phyloP scores from a whole-genome alignment of 2,797 vertebrate species.

The Clarias platycephalus region DNA sequence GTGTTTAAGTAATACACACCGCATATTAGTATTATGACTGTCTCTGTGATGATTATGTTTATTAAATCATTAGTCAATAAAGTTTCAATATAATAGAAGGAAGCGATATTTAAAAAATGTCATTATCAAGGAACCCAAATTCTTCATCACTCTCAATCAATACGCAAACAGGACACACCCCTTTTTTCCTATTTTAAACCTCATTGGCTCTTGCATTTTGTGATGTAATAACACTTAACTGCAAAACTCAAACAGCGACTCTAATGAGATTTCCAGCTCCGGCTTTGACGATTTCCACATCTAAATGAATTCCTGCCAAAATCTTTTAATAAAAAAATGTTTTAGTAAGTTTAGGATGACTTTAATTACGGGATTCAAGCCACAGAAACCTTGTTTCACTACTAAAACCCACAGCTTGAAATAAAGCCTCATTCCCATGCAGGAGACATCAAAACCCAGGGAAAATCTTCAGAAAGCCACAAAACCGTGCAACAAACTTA shows the following conservation, averaged over 20 bases:
- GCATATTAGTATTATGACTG: too few relatives aligned
- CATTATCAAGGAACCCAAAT: neutral
- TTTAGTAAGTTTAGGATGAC: slow-evolving; percentile 7
- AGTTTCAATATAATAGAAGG: too few relatives aligned
- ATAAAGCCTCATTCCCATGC: slow-evolving; percentile 12
- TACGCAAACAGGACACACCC: neutral
- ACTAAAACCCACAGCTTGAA: slow-evolving; percentile 12
- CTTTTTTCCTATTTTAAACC: neutral
- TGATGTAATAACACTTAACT: slow-evolving; percentile 7
- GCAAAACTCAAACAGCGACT: neutral
- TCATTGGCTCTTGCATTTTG: neutral
- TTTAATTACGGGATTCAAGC: slow-evolving; percentile 3
- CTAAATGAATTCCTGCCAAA: neutral
- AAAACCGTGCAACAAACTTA: neutral
- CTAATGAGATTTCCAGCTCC: neutral
- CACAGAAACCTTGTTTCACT: neutral
- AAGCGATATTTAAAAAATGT: too few relatives aligned
- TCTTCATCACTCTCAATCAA: too few relatives aligned
- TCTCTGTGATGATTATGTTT: too few relatives aligned
- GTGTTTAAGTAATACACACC: too few relatives aligned
- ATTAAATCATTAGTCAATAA: too few relatives aligned
- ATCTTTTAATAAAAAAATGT: neutral
- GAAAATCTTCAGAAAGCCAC: neutral
- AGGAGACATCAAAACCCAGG: neutral
- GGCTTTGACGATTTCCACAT: neutral